Base-by-base conservation (phyloP, 2,888 invertebrate species). In the Scrobipalpa atriplicella region DNA sequence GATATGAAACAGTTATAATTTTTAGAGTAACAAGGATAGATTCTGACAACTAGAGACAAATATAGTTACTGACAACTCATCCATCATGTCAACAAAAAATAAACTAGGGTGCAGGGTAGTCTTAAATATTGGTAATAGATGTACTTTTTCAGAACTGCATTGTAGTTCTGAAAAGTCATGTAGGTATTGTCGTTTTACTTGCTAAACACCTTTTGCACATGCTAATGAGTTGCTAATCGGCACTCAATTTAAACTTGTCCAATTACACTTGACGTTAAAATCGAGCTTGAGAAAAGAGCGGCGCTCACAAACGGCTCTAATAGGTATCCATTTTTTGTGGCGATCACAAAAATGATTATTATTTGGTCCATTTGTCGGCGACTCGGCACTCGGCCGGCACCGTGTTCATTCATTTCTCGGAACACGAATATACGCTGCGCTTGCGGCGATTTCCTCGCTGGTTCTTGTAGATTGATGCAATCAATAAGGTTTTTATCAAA, bases 161-260 rank as follows among this genome's bases (percentile, higher is more conserved):
- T 29, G 29, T 5, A 3, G 29, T 29, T 29, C 2, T 29, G 54
- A 10, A 13, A 54, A 18, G 9, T 54, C 19, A 21, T 54, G 0
- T 9, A 3, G 19, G 54, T 54, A 9, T 54, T 54, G 19, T 8
- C 11, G 21, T 21, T 54, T 21, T 21, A 21, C 47, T 47, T 16
- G 47, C 47, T 2, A n/a, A 47, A 16, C 47, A 47, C n/a, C 52
- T 72, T 64, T 67, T 65, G 66, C 41, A 54, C 54, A 54, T 18
- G 10, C 13, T 54, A 54, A 47, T 47, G 47, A 47, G 47, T 47
- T 47, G 47, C 16, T 47, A 47, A 47, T 47, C 3, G 10, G 54
- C 18, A 47, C 8, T 41, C 13, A 62, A 8, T 61, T 61, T 19
- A 9, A 21, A 54, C 19, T 54, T 52, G 18, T 52, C 54, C 19